Evolutionary conservation across 2,888 invertebrate species (phyloP), one percentile per base, ranked within the genome.

Genomic region (Lepidocyrtinus sp.): DNA sequence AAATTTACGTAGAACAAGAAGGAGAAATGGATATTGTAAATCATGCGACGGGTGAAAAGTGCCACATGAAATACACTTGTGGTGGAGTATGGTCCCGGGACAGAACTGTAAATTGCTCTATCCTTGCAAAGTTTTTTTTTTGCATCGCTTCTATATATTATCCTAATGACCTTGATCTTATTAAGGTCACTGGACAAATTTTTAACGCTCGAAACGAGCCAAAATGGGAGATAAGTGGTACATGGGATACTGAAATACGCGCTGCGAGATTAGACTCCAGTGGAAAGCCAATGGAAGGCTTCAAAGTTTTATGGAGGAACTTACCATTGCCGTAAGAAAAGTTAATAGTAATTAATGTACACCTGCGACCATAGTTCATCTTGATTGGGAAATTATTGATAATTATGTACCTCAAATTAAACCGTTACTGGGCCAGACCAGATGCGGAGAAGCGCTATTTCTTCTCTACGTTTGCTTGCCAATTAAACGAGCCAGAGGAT

Each of bases 1-100:
- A 96, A 90, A 91, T 99, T 86, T 99, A 99, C 99, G 97, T 99
- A 79, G 99, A 99, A 90, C 97, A 99, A 90, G 97, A 98, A 88
- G 99, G 99, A 63, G 99, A 99, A 88, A 99, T 98, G 96, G 97
- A 98, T 89, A 98, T 99, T 84, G 91, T 92, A 79, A 98, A 98
- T 88, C 94, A 95, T 83, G 94, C 93, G 62, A 93, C 93, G 70
- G 96, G 96, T 70, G 95, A 97, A 88, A 96, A 95, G 89, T 99
- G 99, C 89, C 95, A 96, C 88, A 92, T 99, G 86, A 99, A 98
- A 90, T 99, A 96, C 90, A 93, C 96, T 88, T 96, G 98, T 25
- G 68, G 80, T 0, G 72, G 70, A 22, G 59, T 76, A 24, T 82
- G 76, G 59, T 63, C 73, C 0, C 17, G 69, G 46, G 73, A 73